Conservation (phyloP, 2,113 vertebrate genomes). For the Ahaetulla prasina region DNA sequence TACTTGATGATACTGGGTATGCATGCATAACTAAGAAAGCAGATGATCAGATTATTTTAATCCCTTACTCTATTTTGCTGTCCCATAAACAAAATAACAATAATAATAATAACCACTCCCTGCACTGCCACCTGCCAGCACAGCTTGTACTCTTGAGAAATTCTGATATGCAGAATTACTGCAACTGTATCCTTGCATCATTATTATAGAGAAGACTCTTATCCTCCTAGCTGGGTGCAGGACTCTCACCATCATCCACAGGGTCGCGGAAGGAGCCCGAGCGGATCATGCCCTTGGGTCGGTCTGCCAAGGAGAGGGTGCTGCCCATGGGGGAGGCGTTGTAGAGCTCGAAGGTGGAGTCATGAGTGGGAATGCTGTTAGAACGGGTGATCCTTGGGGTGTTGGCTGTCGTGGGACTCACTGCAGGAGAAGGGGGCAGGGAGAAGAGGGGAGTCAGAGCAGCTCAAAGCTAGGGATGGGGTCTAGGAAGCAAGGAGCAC, state of each 20-base stretch:
- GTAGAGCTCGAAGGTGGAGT: slow-evolving; percentile 87
- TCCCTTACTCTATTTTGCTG: neutral
- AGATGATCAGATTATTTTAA: neutral
- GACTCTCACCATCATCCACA: slow-evolving; percentile 83
- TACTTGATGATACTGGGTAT: neutral
- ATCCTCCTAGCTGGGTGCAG: slow-evolving; percentile 5
- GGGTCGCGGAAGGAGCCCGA: slow-evolving; percentile 93
- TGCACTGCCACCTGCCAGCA: neutral
- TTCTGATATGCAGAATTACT: neutral
- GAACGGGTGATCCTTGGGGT: slow-evolving; percentile 90
- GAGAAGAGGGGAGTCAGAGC: slow-evolving; percentile 44
- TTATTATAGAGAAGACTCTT: neutral
- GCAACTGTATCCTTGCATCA: neutral
- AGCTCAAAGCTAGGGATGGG: slow-evolving; percentile 21
- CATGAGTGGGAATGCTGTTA: slow-evolving; percentile 95
- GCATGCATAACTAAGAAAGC: neutral
- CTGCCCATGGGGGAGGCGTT: slow-evolving; percentile 87
- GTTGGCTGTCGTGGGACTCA: slow-evolving; percentile 78
- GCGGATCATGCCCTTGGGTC: slow-evolving; percentile 91
- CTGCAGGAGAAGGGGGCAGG: slow-evolving; percentile 62
- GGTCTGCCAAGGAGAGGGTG: slow-evolving; percentile 89
- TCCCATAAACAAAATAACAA: neutral
- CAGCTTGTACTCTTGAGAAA: neutral
- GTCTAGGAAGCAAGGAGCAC: neutral
- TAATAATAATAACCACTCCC: neutral